phyloP scores from a whole-genome alignment of 2,797 vertebrate genomes.

The Telmatherina bonti region DNA sequence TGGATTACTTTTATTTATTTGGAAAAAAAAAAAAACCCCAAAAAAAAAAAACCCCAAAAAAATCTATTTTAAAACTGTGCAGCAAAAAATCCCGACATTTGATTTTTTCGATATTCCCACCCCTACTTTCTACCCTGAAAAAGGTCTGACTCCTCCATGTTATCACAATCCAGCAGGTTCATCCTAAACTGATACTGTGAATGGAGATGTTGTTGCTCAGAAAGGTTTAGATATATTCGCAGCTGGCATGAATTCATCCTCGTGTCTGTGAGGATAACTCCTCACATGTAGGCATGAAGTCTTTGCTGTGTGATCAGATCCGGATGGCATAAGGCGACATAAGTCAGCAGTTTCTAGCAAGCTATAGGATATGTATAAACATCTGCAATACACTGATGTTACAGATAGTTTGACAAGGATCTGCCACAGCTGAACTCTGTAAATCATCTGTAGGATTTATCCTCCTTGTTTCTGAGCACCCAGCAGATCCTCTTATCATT shows the following conservation, averaged over 20 bases:
- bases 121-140: too few species aligned
- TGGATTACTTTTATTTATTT: too few species aligned
- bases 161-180: too few species aligned
- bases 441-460: slow-evolving; percentile 12
- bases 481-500: slow-evolving; percentile 31
- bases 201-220: not conserved
- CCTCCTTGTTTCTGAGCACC: slow-evolving; percentile 2
- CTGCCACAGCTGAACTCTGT: not conserved
- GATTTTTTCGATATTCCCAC: too few species aligned
- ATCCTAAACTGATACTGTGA: too few species aligned
- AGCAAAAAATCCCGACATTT: too few species aligned
- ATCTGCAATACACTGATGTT: not conserved
- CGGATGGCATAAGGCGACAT: not conserved
- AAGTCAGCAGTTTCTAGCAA: not conserved
- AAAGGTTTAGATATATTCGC: too few species aligned
- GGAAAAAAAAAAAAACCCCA: too few species aligned
- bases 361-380: not conserved
- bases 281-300: not conserved
- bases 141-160: too few species aligned
- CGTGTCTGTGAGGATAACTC: not conserved
- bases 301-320: not conserved
- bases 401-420: not conserved
- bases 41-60: too few species aligned
- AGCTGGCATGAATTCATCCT: not conserved
- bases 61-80: too few species aligned